Evolutionary conservation across 2,888 invertebrate genomes (phyloP).

Genomic region (Cryptosula pallasiana): DNA sequence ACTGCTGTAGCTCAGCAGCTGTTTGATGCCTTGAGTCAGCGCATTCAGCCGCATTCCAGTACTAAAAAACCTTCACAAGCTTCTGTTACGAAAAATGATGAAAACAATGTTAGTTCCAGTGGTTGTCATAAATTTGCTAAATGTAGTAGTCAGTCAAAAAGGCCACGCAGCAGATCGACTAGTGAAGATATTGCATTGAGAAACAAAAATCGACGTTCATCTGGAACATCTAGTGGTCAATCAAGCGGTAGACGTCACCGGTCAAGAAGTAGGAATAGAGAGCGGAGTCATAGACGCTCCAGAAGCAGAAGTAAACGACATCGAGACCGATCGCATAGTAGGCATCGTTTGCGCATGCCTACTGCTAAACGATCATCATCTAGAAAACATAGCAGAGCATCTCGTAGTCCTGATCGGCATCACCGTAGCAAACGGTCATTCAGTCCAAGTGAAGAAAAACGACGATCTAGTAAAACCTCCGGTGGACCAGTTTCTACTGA

Average conservation of each 20-base stretch:
- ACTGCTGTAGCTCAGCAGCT: slow-evolving; percentile 13
- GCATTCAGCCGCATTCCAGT: neutral
- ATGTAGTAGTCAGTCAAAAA: neutral
- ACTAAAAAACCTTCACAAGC: neutral
- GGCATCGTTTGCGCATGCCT: neutral
- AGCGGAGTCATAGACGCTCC: neutral
- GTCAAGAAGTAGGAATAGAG: neutral
- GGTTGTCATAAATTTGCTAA: neutral
- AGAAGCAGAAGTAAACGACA: neutral
- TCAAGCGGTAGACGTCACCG: neutral
- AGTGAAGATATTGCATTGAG: neutral
- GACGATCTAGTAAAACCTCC: too few species aligned
- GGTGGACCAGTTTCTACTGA: too few species aligned
- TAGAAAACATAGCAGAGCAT: neutral
- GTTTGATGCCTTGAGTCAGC: slow-evolving; percentile 8
- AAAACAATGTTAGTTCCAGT: neutral
- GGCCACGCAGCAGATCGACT: neutral
- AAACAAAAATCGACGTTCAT: neutral
- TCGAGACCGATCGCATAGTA: neutral
- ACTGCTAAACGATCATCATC: too few species aligned
- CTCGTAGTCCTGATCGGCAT: neutral
- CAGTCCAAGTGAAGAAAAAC: neutral
- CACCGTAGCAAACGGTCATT: neutral
- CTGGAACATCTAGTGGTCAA: neutral
- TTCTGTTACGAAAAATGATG: neutral